phyloP scores from a whole-genome alignment of 2,113 vertebrate genomes.

The Canis aureus region DNA sequence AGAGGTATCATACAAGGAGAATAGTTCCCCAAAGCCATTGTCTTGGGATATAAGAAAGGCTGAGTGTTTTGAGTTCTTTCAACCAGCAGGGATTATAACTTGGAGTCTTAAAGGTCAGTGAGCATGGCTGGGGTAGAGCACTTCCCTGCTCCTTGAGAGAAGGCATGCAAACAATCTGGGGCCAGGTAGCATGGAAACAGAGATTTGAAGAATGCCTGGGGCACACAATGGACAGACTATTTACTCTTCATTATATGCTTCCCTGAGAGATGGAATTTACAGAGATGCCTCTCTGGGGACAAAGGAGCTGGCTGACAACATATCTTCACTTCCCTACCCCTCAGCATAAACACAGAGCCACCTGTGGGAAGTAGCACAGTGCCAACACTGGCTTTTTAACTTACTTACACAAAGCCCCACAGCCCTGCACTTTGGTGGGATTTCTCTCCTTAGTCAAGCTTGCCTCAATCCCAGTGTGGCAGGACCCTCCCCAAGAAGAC shows the following conservation, averaged over 20 bases:
- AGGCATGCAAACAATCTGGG: too few relatives aligned
- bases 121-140: too few relatives aligned
- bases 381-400: neutral
- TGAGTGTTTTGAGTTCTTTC: too few relatives aligned
- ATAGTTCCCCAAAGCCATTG: neutral
- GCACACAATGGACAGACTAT: too few relatives aligned
- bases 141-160: too few relatives aligned
- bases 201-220: too few relatives aligned
- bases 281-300: neutral
- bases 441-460: neutral
- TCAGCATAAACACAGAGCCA: neutral
- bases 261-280: neutral
- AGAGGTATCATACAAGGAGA: neutral
- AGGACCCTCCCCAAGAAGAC: neutral
- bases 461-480: neutral
- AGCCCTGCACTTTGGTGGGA: neutral
- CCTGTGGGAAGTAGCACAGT: neutral
- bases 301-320: neutral
- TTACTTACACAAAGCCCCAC: neutral
- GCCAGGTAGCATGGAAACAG: too few relatives aligned
- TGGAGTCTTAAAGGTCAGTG: too few relatives aligned
- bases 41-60: too few relatives aligned
- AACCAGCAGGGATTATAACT: too few relatives aligned
- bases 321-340: neutral
- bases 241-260: too few relatives aligned